Evolutionary conservation across 2,113 vertebrate species (phyloP), one percentile per base, ranked within the genome.

Genomic region (Dasyornis broadbenti): DNA sequence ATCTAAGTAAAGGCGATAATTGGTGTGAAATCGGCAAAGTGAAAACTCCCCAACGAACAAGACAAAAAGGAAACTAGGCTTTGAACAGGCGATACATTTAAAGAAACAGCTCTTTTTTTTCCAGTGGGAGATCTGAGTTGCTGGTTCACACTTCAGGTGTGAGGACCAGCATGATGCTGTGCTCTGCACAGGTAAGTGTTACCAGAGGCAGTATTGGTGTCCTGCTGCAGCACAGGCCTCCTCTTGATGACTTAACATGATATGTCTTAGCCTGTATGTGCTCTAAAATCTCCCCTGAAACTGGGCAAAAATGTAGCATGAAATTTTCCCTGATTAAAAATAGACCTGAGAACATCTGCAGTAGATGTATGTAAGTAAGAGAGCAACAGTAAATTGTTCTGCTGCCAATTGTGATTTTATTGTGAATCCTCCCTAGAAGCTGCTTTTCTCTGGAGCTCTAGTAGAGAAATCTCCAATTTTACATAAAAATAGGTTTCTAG

Each of bases 91-190:
- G 27, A 79, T 33, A 54, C 31, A 8, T 56, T 90, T 80, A 80
- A 90, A 78, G 33, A 75, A 92, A 60, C 11, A 54, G 21, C 47
- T 83, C 4, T 17, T 91, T 84, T 79, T 59, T 10, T 54, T 50
- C 22, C 17, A 26, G 21, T 14, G 50, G 39, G 18, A 76, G 18
- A 69, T 18, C 28, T 65, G 28, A 72, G 65, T 19, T 78, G 42
- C 26, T 53, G 37, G 45, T 49, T 87, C 28, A 49, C 13, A 24
- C 19, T 31, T 31, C 0, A 13, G 5, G 13, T 40, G 13, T 52
- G 52, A 84, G 9, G 26, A 53, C 2, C 5, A 71, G 49, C 26
- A 40, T 21, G 31, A 31, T 21, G 28, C 10, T 0, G 0, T 47
- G 12, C 17, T 78, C 2, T 2, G 44, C 57, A 22, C 17, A 54